A percentile compares a stretch with the other conserved stretches of the same genome.
These are phyloP conservation scores for Dryococelus australis DNA, from an alignment of 2,888 invertebrate genomes.

Conservation along the genomic window DNA sequence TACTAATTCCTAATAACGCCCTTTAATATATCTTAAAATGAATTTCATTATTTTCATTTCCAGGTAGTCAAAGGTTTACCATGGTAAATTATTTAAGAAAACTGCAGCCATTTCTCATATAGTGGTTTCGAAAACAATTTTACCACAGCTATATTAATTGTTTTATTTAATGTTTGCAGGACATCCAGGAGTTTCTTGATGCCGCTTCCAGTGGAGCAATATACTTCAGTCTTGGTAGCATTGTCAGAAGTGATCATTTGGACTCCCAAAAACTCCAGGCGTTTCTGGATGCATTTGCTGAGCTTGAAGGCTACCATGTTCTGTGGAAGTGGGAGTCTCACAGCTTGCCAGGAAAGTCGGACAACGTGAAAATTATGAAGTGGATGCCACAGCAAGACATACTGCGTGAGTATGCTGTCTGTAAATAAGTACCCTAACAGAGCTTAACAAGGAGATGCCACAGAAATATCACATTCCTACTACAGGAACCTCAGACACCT, in stretches of 20 bases:
- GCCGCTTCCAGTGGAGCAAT: neutral
- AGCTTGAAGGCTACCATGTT: slow-evolving; percentile 18
- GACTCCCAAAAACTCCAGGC: neutral
- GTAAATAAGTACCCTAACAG: too few species aligned
- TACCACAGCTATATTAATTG: too few species aligned
- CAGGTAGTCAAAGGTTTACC: too few species aligned
- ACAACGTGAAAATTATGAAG: slow-evolving; percentile 33
- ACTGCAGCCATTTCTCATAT: too few species aligned
- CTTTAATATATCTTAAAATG: too few species aligned
- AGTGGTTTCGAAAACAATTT: too few species aligned
- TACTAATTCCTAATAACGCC: too few species aligned
- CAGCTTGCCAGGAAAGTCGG: slow-evolving; percentile 31
- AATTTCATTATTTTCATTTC: too few species aligned
- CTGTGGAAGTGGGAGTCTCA: slow-evolving; percentile 37
- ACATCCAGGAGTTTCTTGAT: slow-evolving; percentile 16
- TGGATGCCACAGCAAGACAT: slow-evolving; percentile 37
- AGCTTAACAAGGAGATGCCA: too few species aligned
- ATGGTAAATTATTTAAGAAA: too few species aligned
- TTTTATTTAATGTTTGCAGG: neutral
- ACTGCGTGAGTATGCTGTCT: slow-evolving; percentile 19
- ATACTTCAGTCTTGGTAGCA: slow-evolving; percentile 23
- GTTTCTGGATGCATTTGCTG: neutral
- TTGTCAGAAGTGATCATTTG: neutral
- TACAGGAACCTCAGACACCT: too few species aligned
- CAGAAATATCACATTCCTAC: too few species aligned